phyloP scores from a whole-genome alignment of 2,797 vertebrate genomes.

The Myotis findleyi region DNA sequence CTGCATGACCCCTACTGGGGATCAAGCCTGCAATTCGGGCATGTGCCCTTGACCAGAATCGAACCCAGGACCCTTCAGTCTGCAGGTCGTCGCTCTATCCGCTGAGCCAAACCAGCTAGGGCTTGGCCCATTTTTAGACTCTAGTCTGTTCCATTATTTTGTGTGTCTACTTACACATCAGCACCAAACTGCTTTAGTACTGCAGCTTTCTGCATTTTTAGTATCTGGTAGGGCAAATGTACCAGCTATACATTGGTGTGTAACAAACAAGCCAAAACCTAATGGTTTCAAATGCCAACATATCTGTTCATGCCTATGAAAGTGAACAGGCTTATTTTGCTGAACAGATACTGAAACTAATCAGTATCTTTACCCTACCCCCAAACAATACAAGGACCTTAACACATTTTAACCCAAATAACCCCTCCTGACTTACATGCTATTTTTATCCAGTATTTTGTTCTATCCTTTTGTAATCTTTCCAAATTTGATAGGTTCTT shows the following conservation, averaged over 20 bases:
- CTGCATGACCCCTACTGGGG: too few relatives aligned
- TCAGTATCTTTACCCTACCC: neutral
- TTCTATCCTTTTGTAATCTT: neutral
- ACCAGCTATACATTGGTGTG: neutral
- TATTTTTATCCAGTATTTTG: neutral
- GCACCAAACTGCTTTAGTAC: neutral
- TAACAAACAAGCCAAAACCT: neutral
- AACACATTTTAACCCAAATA: neutral
- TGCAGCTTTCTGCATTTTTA: neutral
- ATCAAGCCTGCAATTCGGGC: too few relatives aligned
- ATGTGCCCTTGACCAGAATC: too few relatives aligned
- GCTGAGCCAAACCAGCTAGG: too few relatives aligned
- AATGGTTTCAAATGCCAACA: neutral
- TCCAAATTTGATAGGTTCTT: neutral
- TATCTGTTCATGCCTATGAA: neutral
- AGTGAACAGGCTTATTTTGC: neutral
- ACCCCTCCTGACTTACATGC: neutral
- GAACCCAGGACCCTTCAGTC: too few relatives aligned
- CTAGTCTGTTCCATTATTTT: neutral
- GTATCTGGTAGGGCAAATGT: neutral
- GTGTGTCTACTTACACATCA: neutral
- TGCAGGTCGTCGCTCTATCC: too few relatives aligned
- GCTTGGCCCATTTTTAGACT: neutral
- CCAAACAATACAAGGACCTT: neutral
- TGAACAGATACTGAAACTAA: constrained; percentile 26